Percentiles rank a stretch among this genome's conserved stretches.
Conservation (phyloP, 2,113 vertebrate species). For the Oryzias curvinotus region DNA sequence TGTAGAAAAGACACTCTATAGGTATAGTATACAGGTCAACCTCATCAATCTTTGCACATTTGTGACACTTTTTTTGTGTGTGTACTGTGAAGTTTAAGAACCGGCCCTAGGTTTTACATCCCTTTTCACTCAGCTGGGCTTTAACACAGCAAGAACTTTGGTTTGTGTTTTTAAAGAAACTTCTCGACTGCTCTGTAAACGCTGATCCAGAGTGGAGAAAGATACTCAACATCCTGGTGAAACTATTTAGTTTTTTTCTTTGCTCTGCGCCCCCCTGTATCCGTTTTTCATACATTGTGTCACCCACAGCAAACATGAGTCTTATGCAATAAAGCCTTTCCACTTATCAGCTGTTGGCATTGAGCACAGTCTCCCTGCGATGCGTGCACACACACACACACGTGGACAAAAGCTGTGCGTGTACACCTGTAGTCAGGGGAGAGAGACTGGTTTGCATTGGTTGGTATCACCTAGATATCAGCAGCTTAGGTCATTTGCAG, state of each 20-base stretch:
- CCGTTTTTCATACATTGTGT: constrained; percentile 39
- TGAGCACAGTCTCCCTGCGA: constrained; percentile 32
- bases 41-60: too few species aligned
- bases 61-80: too few species aligned
- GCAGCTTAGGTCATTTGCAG: neutral
- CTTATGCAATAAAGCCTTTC: constrained; percentile 68
- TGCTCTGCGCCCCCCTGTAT: neutral
- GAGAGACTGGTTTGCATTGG: constrained; percentile 34
- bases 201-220: too few species aligned
- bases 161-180: too few species aligned
- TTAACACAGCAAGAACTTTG: too few species aligned
- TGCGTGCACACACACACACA: constrained; percentile 19
- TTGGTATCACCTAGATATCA: neutral
- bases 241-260: neutral
- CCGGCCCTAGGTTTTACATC: too few species aligned
- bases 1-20: too few species aligned
- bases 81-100: too few species aligned
- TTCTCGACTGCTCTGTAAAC: too few species aligned
- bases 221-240: too few species aligned
- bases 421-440: constrained; percentile 42
- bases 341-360: constrained; percentile 68
- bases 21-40: too few species aligned
- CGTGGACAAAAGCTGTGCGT: constrained; percentile 46
- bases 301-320: constrained; percentile 32
- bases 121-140: too few species aligned